A percentile compares a stretch with the other conserved stretches of the same genome.
Conservation (phyloP, 2,797 vertebrate genomes). For the Eulemur coronatus region DNA sequence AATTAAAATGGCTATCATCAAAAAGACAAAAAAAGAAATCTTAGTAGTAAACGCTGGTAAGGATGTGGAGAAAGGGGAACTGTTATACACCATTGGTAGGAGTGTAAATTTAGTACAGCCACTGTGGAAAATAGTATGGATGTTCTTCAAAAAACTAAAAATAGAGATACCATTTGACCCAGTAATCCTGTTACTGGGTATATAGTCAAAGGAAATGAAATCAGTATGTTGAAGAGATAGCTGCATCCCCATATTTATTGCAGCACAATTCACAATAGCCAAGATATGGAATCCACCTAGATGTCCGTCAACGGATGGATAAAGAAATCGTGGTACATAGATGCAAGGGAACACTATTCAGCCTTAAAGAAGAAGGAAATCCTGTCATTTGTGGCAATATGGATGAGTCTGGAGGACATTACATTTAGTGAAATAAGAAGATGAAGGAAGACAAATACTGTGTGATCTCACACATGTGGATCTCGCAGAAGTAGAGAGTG, state of each 20-base stretch:
- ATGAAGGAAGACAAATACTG: not conserved
- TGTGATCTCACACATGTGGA: not conserved
- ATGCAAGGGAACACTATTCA: not conserved
- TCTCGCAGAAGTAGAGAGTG: not conserved
- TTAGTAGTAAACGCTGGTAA: not conserved
- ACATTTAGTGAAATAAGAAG: not conserved
- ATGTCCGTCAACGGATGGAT: not conserved
- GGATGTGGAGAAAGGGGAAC: not conserved
- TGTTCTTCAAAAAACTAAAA: not conserved
- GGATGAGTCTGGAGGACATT: not conserved
- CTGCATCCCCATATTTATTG: not conserved
- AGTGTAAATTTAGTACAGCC: not conserved
- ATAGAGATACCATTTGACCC: not conserved
- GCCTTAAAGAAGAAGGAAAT: not conserved
- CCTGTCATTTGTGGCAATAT: not conserved
- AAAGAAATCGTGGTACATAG: not conserved
- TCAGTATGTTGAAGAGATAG: not conserved
- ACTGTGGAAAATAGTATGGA: no score
- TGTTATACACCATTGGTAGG: not conserved
- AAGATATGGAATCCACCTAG: not conserved
- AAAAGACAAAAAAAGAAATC: not conserved
- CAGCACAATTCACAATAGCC: not conserved
- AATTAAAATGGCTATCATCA: not conserved
- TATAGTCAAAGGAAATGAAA: not conserved
- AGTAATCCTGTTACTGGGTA: not conserved